Conservation (phyloP, 2,888 invertebrate genomes). For the Lithophane leautieri region DNA sequence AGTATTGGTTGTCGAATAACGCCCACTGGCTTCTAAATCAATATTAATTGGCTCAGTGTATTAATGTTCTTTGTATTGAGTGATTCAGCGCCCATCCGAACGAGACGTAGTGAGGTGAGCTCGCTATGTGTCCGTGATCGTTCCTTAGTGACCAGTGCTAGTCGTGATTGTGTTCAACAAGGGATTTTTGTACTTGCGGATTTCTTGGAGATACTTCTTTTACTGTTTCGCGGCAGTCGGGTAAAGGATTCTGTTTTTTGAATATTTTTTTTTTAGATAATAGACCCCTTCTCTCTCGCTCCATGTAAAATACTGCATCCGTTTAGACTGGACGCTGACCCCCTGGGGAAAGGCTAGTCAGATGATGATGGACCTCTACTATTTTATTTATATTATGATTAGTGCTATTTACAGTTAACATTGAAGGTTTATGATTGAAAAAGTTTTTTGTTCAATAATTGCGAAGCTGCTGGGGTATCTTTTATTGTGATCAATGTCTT, state of each 20-base stretch:
- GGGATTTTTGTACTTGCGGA: background rate
- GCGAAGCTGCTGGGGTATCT: too few relatives aligned
- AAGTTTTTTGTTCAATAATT: too few relatives aligned
- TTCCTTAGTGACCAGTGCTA: conserved; percentile 39
- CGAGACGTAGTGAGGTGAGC: conserved; percentile 53
- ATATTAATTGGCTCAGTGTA: conserved; percentile 73
- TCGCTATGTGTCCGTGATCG: conserved; percentile 42
- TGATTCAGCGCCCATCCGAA: conserved; percentile 55
- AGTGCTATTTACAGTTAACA: background rate
- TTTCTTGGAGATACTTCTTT: background rate
- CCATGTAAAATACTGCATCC: background rate
- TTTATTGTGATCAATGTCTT: too few relatives aligned
- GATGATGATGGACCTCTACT: background rate
- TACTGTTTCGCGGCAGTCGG: background rate
- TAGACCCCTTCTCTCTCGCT: background rate
- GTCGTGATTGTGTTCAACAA: conserved; percentile 36
- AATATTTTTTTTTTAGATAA: background rate
- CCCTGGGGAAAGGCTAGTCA: background rate
- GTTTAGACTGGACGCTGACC: background rate
- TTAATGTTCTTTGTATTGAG: conserved; percentile 58
- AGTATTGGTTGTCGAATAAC: conserved; percentile 55
- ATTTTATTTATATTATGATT: background rate
- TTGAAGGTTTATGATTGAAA: too few relatives aligned
- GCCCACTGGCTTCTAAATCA: conserved; percentile 74
- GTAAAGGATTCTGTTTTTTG: conserved; percentile 22